phyloP scores from a whole-genome alignment of 2,113 vertebrate genomes.

The Paramormyrops kingsleyae region DNA sequence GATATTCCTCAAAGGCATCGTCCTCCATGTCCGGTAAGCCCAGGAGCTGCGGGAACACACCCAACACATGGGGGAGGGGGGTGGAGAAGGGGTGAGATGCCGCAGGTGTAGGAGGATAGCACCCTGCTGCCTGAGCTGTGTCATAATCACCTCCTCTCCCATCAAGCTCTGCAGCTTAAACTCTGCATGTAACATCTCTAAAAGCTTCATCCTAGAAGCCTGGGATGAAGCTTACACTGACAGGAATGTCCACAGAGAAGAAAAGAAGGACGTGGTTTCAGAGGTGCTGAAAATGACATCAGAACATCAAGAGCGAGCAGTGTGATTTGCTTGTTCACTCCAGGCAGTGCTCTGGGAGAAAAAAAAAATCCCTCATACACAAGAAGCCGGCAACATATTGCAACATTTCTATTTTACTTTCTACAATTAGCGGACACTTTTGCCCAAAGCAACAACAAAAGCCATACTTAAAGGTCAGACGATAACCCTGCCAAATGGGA shows the following conservation, averaged over 20 bases:
- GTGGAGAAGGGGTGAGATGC: not conserved
- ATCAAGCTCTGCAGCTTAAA: not conserved
- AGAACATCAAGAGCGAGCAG: not conserved
- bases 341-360: not conserved
- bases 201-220: not conserved
- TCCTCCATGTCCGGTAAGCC: conserved; percentile 94
- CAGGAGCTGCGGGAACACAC: conserved; percentile 65
- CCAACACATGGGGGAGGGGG: not conserved
- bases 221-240: not conserved
- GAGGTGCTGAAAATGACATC: not conserved
- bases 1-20: conserved; percentile 92
- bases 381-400: not conserved
- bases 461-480: not conserved
- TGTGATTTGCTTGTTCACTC: not conserved
- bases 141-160: not conserved
- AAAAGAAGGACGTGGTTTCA: not conserved
- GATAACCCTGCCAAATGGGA: not conserved
- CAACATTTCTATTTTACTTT: not conserved
- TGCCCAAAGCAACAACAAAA: not conserved
- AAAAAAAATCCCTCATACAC: too few relatives aligned
- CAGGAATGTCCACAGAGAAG: not conserved
- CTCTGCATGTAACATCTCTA: not conserved
- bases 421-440: not conserved
- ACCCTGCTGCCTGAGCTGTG: not conserved
- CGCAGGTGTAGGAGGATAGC: not conserved